Evolutionary conservation across 2,888 invertebrate species (phyloP).

Genomic region (Andrena haemorrhoa): DNA sequence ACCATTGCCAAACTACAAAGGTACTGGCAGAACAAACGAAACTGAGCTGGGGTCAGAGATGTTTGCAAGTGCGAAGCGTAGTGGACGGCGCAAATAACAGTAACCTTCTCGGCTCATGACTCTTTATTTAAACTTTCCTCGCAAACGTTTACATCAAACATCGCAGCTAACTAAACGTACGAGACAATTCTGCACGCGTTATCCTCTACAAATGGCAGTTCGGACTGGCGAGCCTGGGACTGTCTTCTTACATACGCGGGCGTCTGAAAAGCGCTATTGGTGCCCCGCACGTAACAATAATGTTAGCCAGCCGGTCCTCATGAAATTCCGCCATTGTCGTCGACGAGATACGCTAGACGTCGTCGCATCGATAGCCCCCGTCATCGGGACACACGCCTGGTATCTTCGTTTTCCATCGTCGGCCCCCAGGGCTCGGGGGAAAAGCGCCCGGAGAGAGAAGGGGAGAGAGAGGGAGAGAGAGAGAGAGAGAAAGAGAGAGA

Average conservation of each 20-base stretch:
- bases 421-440: constrained; percentile 11
- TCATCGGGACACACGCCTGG: constrained; percentile 22
- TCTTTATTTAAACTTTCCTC: neutral
- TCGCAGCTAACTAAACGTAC: neutral
- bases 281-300: constrained; percentile 3
- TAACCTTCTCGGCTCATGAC: neutral
- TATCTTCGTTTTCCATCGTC: constrained; percentile 47
- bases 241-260: neutral
- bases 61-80: neutral
- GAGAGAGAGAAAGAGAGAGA: neutral
- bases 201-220: no score
- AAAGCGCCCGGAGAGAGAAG: constrained; percentile 16
- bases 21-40: no score
- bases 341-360: constrained; percentile 38
- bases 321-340: constrained; percentile 34
- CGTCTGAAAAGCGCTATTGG: neutral
- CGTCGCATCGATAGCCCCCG: constrained; percentile 40
- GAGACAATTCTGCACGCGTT: neutral
- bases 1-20: no score
- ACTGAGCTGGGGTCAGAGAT: no score
- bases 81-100: neutral
- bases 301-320: neutral
- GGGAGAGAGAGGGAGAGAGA: neutral
- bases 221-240: no score
- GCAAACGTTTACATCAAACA: neutral